Evolutionary conservation across 2,797 vertebrate species (phyloP).

Genomic region (Helicolenus hilgendorfi): DNA sequence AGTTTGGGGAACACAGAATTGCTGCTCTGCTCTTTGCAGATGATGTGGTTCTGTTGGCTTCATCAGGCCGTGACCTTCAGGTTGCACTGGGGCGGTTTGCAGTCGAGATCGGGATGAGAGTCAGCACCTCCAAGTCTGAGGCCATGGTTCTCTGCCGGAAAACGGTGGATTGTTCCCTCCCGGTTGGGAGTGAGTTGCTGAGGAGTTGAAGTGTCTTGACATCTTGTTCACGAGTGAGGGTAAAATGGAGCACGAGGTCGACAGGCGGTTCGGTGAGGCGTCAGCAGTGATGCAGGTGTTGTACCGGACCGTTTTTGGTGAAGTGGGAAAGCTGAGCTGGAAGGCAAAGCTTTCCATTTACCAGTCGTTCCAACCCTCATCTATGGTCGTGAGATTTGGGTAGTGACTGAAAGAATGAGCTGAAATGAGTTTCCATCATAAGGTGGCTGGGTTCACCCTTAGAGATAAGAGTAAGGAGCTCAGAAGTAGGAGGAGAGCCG

Average conservation of each 20-base stretch:
- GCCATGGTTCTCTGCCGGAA: background rate
- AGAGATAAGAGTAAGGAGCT: background rate
- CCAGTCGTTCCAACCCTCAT: background rate
- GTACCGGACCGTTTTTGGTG: background rate
- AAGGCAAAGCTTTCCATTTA: background rate
- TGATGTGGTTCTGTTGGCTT: background rate
- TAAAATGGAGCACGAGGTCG: background rate
- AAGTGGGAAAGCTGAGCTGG: background rate
- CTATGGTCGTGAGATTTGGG: background rate
- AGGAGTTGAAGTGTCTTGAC: background rate
- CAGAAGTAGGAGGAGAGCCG: background rate
- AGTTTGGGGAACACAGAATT: background rate
- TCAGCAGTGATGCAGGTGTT: background rate
- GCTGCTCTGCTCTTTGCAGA: background rate
- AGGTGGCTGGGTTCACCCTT: too few relatives aligned
- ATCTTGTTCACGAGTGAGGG: too few relatives aligned
- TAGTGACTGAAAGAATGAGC: background rate
- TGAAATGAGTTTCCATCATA: background rate
- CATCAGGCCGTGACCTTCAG: background rate
- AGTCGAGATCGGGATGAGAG: background rate
- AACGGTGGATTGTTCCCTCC: background rate
- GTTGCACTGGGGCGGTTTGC: background rate
- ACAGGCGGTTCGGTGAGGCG: background rate
- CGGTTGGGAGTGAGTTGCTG: background rate
- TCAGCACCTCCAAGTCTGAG: background rate